phyloP scores from a whole-genome alignment of 2,797 vertebrate species.

The Odontamblyopus rebecca region DNA sequence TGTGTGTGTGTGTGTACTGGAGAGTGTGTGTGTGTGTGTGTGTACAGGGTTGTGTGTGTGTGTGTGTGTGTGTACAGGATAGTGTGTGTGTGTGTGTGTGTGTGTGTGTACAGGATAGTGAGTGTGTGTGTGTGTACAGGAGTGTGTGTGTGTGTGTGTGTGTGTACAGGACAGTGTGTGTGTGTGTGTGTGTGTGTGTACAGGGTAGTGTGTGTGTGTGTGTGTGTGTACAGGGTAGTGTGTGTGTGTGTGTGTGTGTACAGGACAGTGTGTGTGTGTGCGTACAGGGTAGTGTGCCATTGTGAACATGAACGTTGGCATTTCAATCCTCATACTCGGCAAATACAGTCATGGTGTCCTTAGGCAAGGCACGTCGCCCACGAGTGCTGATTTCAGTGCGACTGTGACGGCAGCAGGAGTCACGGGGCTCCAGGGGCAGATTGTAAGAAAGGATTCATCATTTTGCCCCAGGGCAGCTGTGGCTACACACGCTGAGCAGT shows the following conservation, averaged over 20 bases:
- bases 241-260: not conserved
- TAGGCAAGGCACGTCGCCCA: not conserved
- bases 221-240: slow-evolving; percentile 16
- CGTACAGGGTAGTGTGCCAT: not conserved
- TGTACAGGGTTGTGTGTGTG: no score
- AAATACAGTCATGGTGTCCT: not conserved
- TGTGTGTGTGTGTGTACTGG: no score
- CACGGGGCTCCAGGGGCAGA: not conserved
- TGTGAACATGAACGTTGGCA: not conserved
- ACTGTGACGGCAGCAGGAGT: not conserved
- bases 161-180: no score
- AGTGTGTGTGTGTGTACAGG: no score
- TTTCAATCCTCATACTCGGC: not conserved
- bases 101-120: no score
- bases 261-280: not conserved
- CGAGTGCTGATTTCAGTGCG: not conserved
- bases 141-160: no score
- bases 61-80: no score
- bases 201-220: not conserved
- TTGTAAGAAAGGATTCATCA: not conserved
- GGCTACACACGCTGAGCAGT: not conserved
- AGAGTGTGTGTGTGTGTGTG: no score
- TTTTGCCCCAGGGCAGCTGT: not conserved
- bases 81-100: no score
- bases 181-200: no score